These are phyloP conservation scores for Xenopus laevis DNA, from an alignment of 2,113 vertebrate genomes.

Conservation along the genomic window DNA sequence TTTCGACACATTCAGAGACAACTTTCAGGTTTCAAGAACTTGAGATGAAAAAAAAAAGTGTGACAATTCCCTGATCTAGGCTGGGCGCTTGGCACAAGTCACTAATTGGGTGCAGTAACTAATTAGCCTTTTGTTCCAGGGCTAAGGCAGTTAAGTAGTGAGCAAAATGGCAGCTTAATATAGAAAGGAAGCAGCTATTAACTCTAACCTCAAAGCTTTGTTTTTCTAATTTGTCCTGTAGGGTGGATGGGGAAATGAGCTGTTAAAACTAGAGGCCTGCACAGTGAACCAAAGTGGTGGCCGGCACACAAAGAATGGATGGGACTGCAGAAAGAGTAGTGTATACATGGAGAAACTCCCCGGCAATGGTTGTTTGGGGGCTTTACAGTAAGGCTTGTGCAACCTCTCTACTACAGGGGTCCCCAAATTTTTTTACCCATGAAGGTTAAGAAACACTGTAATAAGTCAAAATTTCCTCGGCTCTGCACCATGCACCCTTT, in stretches of 20 bases:
- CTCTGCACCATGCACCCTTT: no score
- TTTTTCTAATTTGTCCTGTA: slow-evolving; percentile 2
- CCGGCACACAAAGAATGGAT: not conserved
- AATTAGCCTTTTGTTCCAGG: slow-evolving; percentile 45
- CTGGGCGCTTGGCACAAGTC: slow-evolving; percentile 9
- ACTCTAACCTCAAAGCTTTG: not conserved
- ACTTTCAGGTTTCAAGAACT: slow-evolving; percentile 2
- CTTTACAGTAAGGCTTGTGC: no score
- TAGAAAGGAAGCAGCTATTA: slow-evolving; percentile 28
- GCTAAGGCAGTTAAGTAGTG: slow-evolving; percentile 23
- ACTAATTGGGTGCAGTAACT: slow-evolving; percentile 43
- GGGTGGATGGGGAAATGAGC: slow-evolving; percentile 3
- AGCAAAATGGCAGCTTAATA: slow-evolving; percentile 7
- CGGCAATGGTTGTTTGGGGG: no score
- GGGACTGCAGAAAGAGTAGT: no score
- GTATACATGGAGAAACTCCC: no score
- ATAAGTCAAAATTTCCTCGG: no score
- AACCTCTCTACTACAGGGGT: no score
- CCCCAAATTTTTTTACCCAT: no score
- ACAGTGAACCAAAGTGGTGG: not conserved
- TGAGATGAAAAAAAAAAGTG: slow-evolving; percentile 8
- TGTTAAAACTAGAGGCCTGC: not conserved
- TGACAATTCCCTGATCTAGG: slow-evolving; percentile 30
- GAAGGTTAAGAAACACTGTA: no score
- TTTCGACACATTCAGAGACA: not conserved